Evolutionary conservation across 2,888 invertebrate species (phyloP).

Genomic region (Lysandra coridon): DNA sequence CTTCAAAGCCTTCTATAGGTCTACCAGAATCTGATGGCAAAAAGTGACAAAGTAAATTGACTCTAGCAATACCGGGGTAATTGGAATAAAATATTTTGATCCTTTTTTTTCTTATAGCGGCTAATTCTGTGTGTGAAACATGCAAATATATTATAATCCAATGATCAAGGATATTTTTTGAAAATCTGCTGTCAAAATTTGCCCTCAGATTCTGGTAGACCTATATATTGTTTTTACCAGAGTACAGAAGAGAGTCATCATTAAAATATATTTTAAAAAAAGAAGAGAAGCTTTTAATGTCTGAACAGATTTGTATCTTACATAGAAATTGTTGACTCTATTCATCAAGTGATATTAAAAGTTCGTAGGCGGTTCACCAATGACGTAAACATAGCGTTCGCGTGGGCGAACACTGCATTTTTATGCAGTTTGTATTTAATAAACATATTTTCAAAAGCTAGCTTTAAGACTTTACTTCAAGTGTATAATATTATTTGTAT

Average conservation of each 20-base stretch:
- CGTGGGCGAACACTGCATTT: slow-evolving; percentile 16
- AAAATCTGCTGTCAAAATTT: too few species aligned
- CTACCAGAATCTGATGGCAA: too few species aligned
- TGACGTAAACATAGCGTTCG: slow-evolving; percentile 13
- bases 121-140: too few species aligned
- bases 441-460: neutral
- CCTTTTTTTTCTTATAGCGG: too few species aligned
- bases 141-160: too few species aligned
- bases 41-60: too few species aligned
- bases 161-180: too few species aligned
- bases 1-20: too few species aligned
- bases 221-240: neutral
- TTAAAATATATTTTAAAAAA: neutral
- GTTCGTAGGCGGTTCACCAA: slow-evolving; percentile 10
- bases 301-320: neutral
- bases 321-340: neutral
- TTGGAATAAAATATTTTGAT: too few species aligned
- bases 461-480: neutral
- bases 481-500: too few species aligned
- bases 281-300: neutral
- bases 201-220: too few species aligned
- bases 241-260: neutral
- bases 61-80: too few species aligned
- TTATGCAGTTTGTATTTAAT: neutral
- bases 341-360: slow-evolving; percentile 25